Conservation (phyloP, 2,888 invertebrate species). For the Belgica antarctica region DNA sequence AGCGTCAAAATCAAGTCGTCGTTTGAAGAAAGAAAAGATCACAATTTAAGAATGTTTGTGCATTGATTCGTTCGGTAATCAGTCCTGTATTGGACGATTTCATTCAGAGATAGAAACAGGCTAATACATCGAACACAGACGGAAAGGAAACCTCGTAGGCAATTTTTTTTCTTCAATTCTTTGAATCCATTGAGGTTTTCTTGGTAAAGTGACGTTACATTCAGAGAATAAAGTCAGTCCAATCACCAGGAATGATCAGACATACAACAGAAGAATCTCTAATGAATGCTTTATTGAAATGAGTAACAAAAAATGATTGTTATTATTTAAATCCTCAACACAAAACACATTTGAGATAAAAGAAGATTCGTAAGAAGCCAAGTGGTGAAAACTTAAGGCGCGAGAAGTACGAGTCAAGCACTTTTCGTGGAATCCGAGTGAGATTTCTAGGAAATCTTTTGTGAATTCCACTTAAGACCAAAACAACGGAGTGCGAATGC, state of each 20-base stretch:
- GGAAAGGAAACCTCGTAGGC: no score
- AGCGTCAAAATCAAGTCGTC: constrained; percentile 14
- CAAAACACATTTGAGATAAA: constrained; percentile 34
- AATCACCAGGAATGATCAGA: constrained; percentile 40
- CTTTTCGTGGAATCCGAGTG: constrained; percentile 21
- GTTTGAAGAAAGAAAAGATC: not conserved
- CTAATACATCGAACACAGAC: not conserved
- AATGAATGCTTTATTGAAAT: constrained; percentile 38
- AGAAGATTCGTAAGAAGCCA: not conserved
- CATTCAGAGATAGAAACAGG: not conserved
- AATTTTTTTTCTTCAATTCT: not conserved
- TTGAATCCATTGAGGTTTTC: constrained; percentile 30
- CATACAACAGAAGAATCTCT: constrained; percentile 19
- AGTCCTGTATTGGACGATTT: no score
- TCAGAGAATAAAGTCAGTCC: not conserved
- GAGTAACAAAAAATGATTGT: constrained; percentile 25
- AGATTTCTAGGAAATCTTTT: constrained; percentile 31
- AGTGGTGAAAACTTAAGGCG: not conserved
- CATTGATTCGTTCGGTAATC: not conserved
- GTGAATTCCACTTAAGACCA: constrained; percentile 13
- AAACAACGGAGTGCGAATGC: not conserved
- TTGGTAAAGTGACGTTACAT: not conserved
- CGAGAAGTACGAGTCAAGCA: not conserved
- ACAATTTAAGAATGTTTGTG: not conserved
- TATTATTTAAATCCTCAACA: constrained; percentile 17